phyloP scores from a whole-genome alignment of 2,888 invertebrate species.

The Galerucella calmariensis region DNA sequence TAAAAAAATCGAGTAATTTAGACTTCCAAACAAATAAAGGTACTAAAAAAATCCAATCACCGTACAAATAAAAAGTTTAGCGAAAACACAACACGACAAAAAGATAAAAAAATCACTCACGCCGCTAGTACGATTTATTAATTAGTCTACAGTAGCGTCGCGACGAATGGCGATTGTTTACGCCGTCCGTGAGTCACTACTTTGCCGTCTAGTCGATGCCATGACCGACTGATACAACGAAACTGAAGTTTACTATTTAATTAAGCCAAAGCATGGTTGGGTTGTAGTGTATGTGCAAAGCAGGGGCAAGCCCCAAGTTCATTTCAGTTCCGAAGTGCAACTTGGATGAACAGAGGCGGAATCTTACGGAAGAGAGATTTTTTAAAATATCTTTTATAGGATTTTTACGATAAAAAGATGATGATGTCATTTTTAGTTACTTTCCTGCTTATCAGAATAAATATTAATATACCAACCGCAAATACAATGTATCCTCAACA shows the following conservation, averaged over 20 bases:
- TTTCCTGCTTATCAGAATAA: too few species aligned
- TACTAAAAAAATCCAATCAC: neutral
- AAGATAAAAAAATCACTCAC: neutral
- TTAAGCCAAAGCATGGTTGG: conserved; percentile 18
- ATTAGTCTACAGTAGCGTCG: conserved; percentile 2
- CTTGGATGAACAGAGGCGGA: conserved; percentile 37
- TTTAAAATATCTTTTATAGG: too few species aligned
- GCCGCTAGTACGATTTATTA: conserved; percentile 11
- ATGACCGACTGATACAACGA: conserved; percentile 21
- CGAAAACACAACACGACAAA: neutral
- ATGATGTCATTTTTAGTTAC: too few species aligned
- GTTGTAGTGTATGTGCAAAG: conserved; percentile 8
- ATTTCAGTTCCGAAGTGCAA: conserved; percentile 46
- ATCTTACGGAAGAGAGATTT: neutral
- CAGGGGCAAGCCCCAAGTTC: conserved; percentile 40
- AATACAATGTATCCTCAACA: too few species aligned
- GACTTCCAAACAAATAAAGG: neutral
- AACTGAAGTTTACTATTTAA: conserved; percentile 28
- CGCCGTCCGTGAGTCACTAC: conserved; percentile 21
- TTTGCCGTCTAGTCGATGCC: conserved; percentile 20
- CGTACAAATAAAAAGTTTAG: neutral
- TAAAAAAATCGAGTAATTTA: neutral
- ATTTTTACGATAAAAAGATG: too few species aligned
- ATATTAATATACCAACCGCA: too few species aligned
- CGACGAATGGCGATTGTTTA: conserved; percentile 10